Conservation (phyloP, 2,888 invertebrate species). For the Drosophila recens region DNA sequence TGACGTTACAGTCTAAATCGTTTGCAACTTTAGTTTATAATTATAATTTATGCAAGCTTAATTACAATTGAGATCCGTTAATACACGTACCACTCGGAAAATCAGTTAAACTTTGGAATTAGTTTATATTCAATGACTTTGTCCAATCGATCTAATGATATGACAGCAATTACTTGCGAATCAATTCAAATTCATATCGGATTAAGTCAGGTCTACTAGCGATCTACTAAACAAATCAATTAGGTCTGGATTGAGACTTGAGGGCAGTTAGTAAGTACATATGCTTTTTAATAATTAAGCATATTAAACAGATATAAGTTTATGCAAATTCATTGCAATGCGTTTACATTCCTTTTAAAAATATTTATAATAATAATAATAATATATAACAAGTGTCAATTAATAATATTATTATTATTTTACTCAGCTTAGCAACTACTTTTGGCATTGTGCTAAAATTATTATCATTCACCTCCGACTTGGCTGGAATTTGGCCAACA, state of each 20-base stretch:
- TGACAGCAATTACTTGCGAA: slow-evolving; percentile 45
- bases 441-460: slow-evolving; percentile 21
- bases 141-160: slow-evolving; percentile 45
- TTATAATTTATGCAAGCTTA: slow-evolving; percentile 74
- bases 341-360: background rate
- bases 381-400: slow-evolving; percentile 7
- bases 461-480: slow-evolving; percentile 24
- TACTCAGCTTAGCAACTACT: slow-evolving; percentile 4
- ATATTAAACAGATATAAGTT: background rate
- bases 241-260: slow-evolving; percentile 12
- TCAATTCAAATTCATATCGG: slow-evolving; percentile 12
- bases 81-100: slow-evolving; percentile 36
- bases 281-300: too few species aligned
- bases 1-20: slow-evolving; percentile 46
- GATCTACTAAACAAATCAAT: slow-evolving; percentile 23
- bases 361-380: background rate
- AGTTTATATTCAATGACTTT: slow-evolving; percentile 62
- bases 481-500: slow-evolving; percentile 19
- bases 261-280: slow-evolving; percentile 9
- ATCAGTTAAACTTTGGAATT: slow-evolving; percentile 54
- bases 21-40: slow-evolving; percentile 55
- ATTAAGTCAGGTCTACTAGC: slow-evolving; percentile 20
- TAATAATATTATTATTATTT: slow-evolving; percentile 10
- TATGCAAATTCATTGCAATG: slow-evolving; percentile 2
- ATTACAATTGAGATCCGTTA: slow-evolving; percentile 66